Percentiles rank a stretch among this genome's conserved stretches.
These are phyloP conservation scores for Drosophila melanocephala DNA, from an alignment of 2,888 invertebrate genomes.

Conservation along the genomic window DNA sequence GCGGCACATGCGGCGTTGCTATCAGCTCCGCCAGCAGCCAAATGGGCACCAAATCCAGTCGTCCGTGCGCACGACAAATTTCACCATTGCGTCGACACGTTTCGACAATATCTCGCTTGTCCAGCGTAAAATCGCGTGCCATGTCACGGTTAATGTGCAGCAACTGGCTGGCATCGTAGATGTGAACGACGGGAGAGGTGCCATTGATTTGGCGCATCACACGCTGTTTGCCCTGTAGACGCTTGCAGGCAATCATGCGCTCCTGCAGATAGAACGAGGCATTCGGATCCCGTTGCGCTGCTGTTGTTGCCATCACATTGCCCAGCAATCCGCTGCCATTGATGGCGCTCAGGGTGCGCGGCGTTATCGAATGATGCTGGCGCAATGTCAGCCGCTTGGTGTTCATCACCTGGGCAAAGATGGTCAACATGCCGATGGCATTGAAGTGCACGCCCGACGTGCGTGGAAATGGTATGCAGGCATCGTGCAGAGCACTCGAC, in stretches of 20 bases:
- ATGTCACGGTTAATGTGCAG: conserved; percentile 92
- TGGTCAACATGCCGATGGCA: conserved; percentile 93
- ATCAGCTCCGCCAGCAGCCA: conserved; percentile 94
- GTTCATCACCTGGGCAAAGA: conserved; percentile 92
- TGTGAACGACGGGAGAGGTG: conserved; percentile 79
- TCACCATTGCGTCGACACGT: conserved; percentile 94
- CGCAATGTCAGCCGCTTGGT: conserved; percentile 89
- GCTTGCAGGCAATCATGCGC: conserved; percentile 84
- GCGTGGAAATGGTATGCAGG: conserved; percentile 96
- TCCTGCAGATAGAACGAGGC: conserved; percentile 93
- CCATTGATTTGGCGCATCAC: conserved; percentile 83
- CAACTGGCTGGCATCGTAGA: conserved; percentile 86
- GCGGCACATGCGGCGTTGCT: conserved; percentile 86
- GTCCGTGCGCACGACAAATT: conserved; percentile 90
- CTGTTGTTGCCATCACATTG: conserved; percentile 82
- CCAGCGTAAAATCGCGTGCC: conserved; percentile 92
- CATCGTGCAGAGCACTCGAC: conserved; percentile 87
- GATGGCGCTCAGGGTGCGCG: conserved; percentile 91
- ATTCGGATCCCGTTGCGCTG: conserved; percentile 86
- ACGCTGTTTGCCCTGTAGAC: conserved; percentile 81
- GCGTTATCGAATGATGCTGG: conserved; percentile 90
- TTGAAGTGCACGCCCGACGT: conserved; percentile 98
- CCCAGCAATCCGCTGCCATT: conserved; percentile 86
- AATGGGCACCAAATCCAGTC: conserved; percentile 93
- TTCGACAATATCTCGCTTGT: conserved; percentile 85